Percentiles rank a stretch among this genome's conserved stretches.
phyloP scores from a whole-genome alignment of 2,797 vertebrate genomes.

The Lagorchestes hirsutus region DNA sequence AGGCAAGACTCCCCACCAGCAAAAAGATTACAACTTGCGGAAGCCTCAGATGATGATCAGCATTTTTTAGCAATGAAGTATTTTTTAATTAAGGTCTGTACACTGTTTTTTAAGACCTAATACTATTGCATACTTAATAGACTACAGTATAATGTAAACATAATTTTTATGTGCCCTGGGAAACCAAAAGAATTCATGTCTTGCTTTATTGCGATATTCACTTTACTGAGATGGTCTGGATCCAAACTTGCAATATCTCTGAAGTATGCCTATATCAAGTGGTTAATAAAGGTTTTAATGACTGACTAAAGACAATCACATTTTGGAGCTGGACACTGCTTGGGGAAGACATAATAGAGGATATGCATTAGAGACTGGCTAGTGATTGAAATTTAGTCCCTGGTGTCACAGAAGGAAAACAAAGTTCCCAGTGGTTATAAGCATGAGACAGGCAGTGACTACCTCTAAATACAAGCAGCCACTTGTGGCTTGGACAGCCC shows the following conservation, averaged over 20 bases:
- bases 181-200: background rate
- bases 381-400: background rate
- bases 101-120: background rate
- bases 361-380: background rate
- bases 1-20: background rate
- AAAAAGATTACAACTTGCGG: background rate
- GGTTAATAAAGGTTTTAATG: background rate
- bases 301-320: background rate
- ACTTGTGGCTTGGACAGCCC: background rate
- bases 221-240: background rate
- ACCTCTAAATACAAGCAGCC: background rate
- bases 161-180: background rate
- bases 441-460: background rate
- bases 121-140: background rate
- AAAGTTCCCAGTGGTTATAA: background rate
- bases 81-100: background rate
- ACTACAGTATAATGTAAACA: background rate
- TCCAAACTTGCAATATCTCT: background rate
- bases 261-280: background rate
- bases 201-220: background rate
- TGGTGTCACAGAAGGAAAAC: background rate
- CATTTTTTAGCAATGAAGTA: background rate
- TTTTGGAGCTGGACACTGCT: background rate
- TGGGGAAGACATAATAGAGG: background rate
- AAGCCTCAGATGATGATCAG: background rate